Conservation (phyloP, 2,888 invertebrate species). For the Andrena minutula region DNA sequence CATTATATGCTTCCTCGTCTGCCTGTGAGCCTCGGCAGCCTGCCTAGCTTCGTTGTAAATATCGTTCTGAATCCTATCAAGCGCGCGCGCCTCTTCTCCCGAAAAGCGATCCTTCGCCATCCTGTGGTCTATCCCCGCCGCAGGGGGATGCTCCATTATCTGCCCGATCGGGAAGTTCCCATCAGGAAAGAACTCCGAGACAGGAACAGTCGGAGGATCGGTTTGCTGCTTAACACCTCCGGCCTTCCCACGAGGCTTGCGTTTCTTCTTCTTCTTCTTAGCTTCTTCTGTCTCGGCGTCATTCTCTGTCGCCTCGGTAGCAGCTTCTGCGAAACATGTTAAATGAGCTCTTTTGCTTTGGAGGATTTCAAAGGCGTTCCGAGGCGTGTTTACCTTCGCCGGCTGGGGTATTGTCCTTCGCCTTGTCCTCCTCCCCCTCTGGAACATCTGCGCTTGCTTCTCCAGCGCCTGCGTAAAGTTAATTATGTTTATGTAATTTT, state of each 20-base stretch:
- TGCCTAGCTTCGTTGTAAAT: slow-evolving; percentile 97
- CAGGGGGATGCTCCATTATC: slow-evolving; percentile 92
- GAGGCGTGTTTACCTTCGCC: slow-evolving; percentile 65
- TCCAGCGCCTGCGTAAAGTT: slow-evolving; percentile 80
- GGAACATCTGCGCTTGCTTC: slow-evolving; percentile 85
- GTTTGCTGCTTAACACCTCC: slow-evolving; percentile 88
- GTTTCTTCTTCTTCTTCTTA: slow-evolving; percentile 89
- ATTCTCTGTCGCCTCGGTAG: slow-evolving; percentile 81
- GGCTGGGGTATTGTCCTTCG: slow-evolving; percentile 67
- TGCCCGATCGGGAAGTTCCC: slow-evolving; percentile 95
- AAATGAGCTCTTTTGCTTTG: background rate
- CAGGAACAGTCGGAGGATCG: slow-evolving; percentile 94
- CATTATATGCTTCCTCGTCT: slow-evolving; percentile 96
- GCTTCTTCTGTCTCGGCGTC: slow-evolving; percentile 86
- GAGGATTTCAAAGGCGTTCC: too few species aligned
- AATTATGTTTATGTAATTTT: too few species aligned
- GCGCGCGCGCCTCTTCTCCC: slow-evolving; percentile 94
- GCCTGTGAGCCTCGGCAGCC: slow-evolving; percentile 98
- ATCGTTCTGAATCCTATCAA: slow-evolving; percentile 96
- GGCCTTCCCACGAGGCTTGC: slow-evolving; percentile 85
- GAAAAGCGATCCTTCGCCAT: slow-evolving; percentile 95
- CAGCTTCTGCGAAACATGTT: slow-evolving; percentile 14
- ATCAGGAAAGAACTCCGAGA: slow-evolving; percentile 94
- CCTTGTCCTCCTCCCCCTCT: slow-evolving; percentile 81
- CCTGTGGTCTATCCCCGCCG: slow-evolving; percentile 91